These are phyloP conservation scores for Denticeps clupeoides DNA, from an alignment of 2,797 vertebrate species.

Conservation along the genomic window DNA sequence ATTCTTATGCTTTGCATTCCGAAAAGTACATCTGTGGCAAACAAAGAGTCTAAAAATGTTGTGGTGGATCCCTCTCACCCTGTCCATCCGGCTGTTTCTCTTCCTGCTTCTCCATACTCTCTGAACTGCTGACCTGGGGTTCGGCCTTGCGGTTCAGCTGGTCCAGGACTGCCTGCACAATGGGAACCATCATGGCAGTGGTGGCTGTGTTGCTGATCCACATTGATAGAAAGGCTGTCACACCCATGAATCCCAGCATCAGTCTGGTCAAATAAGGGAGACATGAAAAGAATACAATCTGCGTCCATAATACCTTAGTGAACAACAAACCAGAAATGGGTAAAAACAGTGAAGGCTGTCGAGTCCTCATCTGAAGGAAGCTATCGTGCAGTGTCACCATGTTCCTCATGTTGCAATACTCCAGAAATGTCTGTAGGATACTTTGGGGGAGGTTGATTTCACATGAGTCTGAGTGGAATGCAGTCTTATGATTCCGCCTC, in stretches of 20 bases:
- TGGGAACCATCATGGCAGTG: conserved; percentile 95
- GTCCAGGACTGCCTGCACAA: conserved; percentile 79
- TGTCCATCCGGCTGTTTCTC: conserved; percentile 17
- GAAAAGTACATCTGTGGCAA: no score
- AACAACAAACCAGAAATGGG: no score
- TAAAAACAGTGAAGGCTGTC: no score
- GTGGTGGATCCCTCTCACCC: conserved; percentile 11
- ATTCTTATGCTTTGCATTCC: no score
- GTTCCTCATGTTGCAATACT: no score
- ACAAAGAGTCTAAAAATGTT: not conserved
- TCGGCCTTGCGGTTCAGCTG: conserved; percentile 53
- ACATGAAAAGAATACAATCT: not conserved
- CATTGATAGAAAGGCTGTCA: conserved; percentile 93
- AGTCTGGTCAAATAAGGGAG: conserved; percentile 60
- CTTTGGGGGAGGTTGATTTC: no score
- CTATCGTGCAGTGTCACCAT: no score
- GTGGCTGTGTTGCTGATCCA: conserved; percentile 98
- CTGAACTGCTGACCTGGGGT: conserved; percentile 1
- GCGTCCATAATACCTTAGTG: not conserved
- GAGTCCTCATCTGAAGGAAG: no score
- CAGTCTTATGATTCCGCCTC: no score
- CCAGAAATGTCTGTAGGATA: no score
- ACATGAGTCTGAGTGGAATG: no score
- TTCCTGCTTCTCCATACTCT: conserved; percentile 9
- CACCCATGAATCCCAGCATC: conserved; percentile 92